Base-by-base conservation (phyloP, 2,797 vertebrate genomes). In the Toxotes lorentzi region DNA sequence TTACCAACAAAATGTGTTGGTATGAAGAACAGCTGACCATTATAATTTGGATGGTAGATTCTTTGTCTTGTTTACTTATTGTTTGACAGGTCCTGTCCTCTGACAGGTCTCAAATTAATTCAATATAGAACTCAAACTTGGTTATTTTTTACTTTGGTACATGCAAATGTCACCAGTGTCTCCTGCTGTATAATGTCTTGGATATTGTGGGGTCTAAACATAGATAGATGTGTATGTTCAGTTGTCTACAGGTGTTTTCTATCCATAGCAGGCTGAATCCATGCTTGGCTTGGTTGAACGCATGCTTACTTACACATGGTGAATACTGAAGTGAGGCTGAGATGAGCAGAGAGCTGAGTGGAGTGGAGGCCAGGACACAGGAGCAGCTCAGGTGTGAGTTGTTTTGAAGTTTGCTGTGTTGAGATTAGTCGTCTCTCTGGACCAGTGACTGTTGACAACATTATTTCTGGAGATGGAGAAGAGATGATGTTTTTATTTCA, bases 331-430 rank as follows among this genome's bases (percentile, higher is more conserved):
- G 85, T n/a, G 70, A 56, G 69, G 60, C 61, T 10, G 47, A 66
- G 72, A 57, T 19, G 65, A 70, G 60, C 53, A 10, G 53, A 48
- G 59, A 66, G 80, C 73, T 62, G 62, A 51, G 67, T 74, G 14
- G 83, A 84, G 86, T 62, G 78, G 64, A 84, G 78, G 56, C 16
- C 69, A 89, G 89, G 82, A 79, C 79, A 77, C 1, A 1, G 43
- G 32, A 73, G 83, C 71, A 65, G 84, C 82, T 88, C 85, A 88
- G 88, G 83, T 87, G 89, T 74, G 87, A 80, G 81, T 23, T 69
- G 78, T 68, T 74, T 79, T 83, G 63, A 74, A 66, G 73, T 76
- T 53, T 67, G 61, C 63, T 47, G 56, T 67, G 61, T 76, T 76
- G 65, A 79, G 86, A 90, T 90, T 56, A 81, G 77, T n/a, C 12